Conservation (phyloP, 2,888 invertebrate genomes). For the Chrysopilus asiliformis region DNA sequence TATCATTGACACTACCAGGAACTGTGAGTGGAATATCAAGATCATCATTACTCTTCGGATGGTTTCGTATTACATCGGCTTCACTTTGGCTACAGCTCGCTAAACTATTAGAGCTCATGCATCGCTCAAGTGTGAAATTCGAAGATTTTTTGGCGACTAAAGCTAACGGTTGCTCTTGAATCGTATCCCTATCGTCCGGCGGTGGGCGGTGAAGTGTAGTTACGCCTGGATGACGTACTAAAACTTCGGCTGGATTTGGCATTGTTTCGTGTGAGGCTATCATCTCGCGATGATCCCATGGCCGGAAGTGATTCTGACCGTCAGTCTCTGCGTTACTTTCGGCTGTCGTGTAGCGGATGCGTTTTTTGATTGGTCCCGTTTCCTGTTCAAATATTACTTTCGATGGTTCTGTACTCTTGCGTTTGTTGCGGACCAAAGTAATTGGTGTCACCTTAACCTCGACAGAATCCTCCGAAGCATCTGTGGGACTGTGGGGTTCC, state of each 20-base stretch:
- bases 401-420: constrained; percentile 53
- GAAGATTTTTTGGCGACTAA: constrained; percentile 40
- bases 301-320: constrained; percentile 43
- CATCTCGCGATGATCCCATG: constrained; percentile 44
- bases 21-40: constrained; percentile 7
- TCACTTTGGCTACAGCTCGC: constrained; percentile 3
- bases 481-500: constrained; percentile 46
- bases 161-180: constrained; percentile 50
- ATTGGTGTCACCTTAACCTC: constrained; percentile 49
- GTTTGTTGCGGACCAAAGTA: constrained; percentile 42
- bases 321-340: constrained; percentile 22
- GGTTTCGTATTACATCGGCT: neutral
- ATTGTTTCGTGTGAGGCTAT: constrained; percentile 34
- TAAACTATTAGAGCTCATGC: constrained; percentile 1
- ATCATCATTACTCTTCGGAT: constrained; percentile 3
- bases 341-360: constrained; percentile 43
- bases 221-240: constrained; percentile 33
- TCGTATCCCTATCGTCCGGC: constrained; percentile 7
- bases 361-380: constrained; percentile 54
- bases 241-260: constrained; percentile 37
- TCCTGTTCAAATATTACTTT: constrained; percentile 42
- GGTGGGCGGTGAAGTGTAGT: constrained; percentile 30
- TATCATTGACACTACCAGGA: constrained; percentile 2
- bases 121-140: constrained; percentile 1
- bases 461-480: constrained; percentile 50